Conservation (phyloP, 2,888 invertebrate species). For the Cremastinae sp. region DNA sequence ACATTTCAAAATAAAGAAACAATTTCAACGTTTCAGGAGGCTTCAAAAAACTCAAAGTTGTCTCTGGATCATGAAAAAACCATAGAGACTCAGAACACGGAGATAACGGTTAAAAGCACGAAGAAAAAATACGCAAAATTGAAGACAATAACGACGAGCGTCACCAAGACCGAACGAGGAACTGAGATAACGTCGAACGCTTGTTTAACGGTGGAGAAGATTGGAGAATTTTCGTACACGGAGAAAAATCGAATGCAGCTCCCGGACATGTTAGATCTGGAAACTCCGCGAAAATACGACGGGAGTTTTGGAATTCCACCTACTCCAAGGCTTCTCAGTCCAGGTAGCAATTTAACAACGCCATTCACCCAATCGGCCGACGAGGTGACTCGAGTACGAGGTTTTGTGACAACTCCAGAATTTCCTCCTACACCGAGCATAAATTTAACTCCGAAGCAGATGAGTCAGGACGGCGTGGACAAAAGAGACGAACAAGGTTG, state of each 20-base stretch:
- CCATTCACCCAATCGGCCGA: conserved; percentile 67
- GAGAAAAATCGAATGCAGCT: conserved; percentile 38
- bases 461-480: conserved; percentile 60
- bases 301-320: conserved; percentile 71
- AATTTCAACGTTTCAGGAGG: not conserved
- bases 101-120: conserved; percentile 59
- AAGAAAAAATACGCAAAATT: conserved; percentile 74
- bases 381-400: conserved; percentile 70
- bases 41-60: not conserved
- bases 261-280: conserved; percentile 69
- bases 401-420: conserved; percentile 75
- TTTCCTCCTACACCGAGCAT: conserved; percentile 76
- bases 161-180: conserved; percentile 61
- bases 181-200: conserved; percentile 17
- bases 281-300: conserved; percentile 74
- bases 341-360: conserved; percentile 69
- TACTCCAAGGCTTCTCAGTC: conserved; percentile 74
- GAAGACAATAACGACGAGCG: conserved; percentile 71
- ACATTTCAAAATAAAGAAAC: not conserved
- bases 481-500: conserved; percentile 66
- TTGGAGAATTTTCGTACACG: conserved; percentile 58
- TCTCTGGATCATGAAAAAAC: conserved; percentile 15
- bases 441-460: conserved; percentile 72
- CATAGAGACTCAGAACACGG: not conserved
- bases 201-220: conserved; percentile 58